phyloP scores from a whole-genome alignment of 2,113 vertebrate genomes.

The Neofelis nebulosa region DNA sequence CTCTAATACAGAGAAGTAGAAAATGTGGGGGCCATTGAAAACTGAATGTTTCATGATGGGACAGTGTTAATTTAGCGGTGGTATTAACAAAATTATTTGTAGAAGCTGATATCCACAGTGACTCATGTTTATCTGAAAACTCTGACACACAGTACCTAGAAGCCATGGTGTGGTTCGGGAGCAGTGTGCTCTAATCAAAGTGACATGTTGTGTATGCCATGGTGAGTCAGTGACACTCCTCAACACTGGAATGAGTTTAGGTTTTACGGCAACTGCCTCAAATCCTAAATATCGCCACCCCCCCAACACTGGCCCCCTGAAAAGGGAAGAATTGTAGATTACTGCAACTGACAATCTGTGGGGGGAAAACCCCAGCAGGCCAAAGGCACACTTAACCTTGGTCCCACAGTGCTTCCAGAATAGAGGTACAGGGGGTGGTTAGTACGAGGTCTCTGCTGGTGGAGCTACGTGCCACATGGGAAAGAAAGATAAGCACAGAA shows the following conservation, averaged over 20 bases:
- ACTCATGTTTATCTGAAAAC: neutral
- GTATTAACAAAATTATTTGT: neutral
- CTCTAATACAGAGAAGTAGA: neutral
- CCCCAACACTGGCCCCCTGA: neutral
- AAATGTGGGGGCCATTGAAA: neutral
- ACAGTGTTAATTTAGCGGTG: neutral
- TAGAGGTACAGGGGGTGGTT: neutral
- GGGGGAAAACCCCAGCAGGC: neutral
- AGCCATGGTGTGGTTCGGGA: neutral
- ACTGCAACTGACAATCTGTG: neutral
- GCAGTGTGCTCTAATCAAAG: neutral
- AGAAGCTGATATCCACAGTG: neutral
- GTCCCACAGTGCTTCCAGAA: neutral
- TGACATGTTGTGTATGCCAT: rapidly evolving
- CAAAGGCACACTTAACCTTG: neutral
- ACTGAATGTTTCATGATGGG: neutral
- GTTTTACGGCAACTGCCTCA: neutral
- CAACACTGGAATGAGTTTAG: neutral
- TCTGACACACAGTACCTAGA: neutral
- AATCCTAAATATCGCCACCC: neutral
- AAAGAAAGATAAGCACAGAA: neutral
- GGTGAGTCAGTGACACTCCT: neutral
- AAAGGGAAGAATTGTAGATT: neutral
- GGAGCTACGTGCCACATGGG: neutral
- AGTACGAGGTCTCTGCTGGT: rapidly evolving